A percentile compares a stretch with the other conserved stretches of the same genome.
These are phyloP conservation scores for Morpho helenor DNA, from an alignment of 2,888 invertebrate species.

Conservation along the genomic window DNA sequence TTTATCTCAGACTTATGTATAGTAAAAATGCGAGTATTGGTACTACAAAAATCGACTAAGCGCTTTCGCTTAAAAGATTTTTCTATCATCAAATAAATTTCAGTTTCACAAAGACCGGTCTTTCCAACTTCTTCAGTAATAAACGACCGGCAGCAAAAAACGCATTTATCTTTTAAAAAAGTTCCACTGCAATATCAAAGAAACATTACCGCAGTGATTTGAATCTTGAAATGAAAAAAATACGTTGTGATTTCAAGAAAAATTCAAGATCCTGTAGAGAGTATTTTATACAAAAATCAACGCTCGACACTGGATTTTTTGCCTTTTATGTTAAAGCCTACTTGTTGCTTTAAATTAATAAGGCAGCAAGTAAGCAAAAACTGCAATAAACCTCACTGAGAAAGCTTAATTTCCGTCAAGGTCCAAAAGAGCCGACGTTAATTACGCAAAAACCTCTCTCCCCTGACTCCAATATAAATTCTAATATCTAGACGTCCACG, in stretches of 20 bases:
- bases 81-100: slow-evolving; percentile 21
- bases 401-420: slow-evolving; percentile 64
- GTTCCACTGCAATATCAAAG: slow-evolving; percentile 33
- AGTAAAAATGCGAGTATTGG: too few relatives aligned
- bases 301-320: slow-evolving; percentile 20
- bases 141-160: slow-evolving; percentile 32
- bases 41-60: background rate
- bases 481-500: too few relatives aligned
- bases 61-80: slow-evolving; percentile 17
- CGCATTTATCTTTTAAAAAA: slow-evolving; percentile 32
- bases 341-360: slow-evolving; percentile 71
- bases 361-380: slow-evolving; percentile 66
- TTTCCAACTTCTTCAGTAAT: slow-evolving; percentile 28
- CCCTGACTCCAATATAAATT: slow-evolving; percentile 53
- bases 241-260: slow-evolving; percentile 17
- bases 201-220: slow-evolving; percentile 32
- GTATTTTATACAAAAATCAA: slow-evolving; percentile 23
- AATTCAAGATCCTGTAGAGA: slow-evolving; percentile 19
- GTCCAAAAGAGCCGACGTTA: slow-evolving; percentile 57
- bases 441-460: slow-evolving; percentile 55
- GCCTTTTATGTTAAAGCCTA: slow-evolving; percentile 31
- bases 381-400: slow-evolving; percentile 67
- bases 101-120: slow-evolving; percentile 25
- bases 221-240: slow-evolving; percentile 24
- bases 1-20: too few relatives aligned